These are phyloP conservation scores for Metellina segmentata DNA, from an alignment of 2,888 invertebrate genomes.

Conservation along the genomic window DNA sequence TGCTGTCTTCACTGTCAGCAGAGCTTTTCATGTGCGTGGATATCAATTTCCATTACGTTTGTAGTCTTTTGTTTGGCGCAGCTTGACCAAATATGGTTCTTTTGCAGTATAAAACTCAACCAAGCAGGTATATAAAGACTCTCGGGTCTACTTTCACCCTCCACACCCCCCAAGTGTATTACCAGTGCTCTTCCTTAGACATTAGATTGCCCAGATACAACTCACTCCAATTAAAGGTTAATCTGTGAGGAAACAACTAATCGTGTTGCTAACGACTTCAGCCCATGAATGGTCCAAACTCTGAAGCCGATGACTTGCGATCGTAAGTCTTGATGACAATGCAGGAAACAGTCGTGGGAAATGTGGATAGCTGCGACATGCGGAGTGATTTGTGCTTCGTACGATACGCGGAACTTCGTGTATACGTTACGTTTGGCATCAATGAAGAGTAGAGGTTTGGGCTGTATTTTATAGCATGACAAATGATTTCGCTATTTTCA, in stretches of 20 bases:
- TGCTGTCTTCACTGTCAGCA: too few species aligned
- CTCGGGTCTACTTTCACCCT: not conserved
- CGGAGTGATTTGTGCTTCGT: not conserved
- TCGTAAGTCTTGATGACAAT: slow-evolving; percentile 15
- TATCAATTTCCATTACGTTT: too few species aligned
- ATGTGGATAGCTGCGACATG: slow-evolving; percentile 13
- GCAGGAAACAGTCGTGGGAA: slow-evolving; percentile 32
- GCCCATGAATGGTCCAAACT: slow-evolving; percentile 12
- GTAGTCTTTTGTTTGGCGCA: too few species aligned
- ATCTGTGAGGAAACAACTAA: not conserved
- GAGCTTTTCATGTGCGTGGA: too few species aligned
- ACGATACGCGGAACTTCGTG: slow-evolving; percentile 23
- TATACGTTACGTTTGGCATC: slow-evolving; percentile 22
- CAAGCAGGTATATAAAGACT: too few species aligned
- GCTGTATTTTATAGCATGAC: slow-evolving; percentile 29
- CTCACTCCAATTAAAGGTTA: not conserved
- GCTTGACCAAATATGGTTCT: too few species aligned
- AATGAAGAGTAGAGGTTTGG: slow-evolving; percentile 17
- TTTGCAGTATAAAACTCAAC: too few species aligned
- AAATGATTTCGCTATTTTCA: slow-evolving; percentile 41
- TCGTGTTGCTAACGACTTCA: not conserved
- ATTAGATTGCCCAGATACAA: not conserved
- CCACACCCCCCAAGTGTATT: not conserved
- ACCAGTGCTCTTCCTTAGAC: not conserved
- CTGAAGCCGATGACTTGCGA: not conserved